Evolutionary conservation across 2,888 invertebrate genomes (phyloP).

Genomic region (Netelia inedita): DNA sequence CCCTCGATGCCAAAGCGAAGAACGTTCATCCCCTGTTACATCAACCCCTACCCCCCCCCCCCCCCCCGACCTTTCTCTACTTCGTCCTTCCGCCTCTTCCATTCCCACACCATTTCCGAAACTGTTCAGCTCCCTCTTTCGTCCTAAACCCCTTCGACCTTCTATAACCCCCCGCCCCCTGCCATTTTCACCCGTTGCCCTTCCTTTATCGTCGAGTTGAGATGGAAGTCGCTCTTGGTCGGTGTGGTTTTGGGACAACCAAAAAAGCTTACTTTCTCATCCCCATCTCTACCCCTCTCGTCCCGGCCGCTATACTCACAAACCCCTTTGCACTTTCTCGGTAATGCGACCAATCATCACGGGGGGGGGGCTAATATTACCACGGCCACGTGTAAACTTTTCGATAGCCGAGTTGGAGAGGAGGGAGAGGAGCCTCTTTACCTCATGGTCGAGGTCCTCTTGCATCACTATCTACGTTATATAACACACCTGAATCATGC

Average conservation of each 20-base stretch:
- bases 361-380: constrained; percentile 49
- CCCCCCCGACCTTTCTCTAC: background rate
- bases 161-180: no score
- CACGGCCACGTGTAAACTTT: constrained; percentile 51
- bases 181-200: background rate
- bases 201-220: background rate
- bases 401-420: constrained; percentile 44
- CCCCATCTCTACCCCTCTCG: background rate
- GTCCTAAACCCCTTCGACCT: background rate
- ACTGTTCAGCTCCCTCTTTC: background rate
- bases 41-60: background rate
- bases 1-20: background rate
- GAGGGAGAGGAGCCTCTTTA: background rate
- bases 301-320: background rate
- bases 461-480: constrained; percentile 3
- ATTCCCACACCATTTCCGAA: background rate
- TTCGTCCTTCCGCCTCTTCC: background rate
- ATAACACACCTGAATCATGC: background rate
- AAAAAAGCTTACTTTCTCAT: constrained; percentile 30
- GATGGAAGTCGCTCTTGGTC: constrained; percentile 6
- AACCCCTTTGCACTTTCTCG: background rate
- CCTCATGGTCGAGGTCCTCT: constrained; percentile 21
- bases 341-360: constrained; percentile 40
- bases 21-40: background rate
- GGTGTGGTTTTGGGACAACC: background rate